These are phyloP conservation scores for Syngnathus acus DNA, from an alignment of 2,797 vertebrate genomes.

Conservation along the genomic window DNA sequence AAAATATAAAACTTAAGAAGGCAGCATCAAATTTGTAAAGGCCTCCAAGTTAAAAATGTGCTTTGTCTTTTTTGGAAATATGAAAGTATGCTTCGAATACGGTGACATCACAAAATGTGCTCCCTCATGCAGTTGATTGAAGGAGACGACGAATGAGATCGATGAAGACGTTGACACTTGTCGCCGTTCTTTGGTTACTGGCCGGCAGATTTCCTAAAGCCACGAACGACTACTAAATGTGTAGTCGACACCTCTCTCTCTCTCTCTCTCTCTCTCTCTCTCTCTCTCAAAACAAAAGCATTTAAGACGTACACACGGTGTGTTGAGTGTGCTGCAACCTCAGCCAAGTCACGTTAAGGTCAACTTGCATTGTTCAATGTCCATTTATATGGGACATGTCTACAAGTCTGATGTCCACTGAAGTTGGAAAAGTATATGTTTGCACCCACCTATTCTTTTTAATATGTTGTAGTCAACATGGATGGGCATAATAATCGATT, in stretches of 20 bases:
- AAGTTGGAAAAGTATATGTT: not conserved
- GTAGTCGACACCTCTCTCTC: not conserved
- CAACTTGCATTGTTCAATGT: not conserved
- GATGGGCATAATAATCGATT: not conserved
- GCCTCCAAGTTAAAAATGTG: conserved; percentile 73
- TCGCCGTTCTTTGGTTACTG: conserved; percentile 43
- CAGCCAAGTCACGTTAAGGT: not conserved
- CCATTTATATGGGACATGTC: not conserved
- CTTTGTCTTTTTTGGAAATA: conserved; percentile 71
- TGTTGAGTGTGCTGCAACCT: not conserved
- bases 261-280: not conserved
- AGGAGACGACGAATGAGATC: conserved; percentile 60
- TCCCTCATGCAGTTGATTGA: conserved; percentile 53
- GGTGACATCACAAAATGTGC: conserved; percentile 71
- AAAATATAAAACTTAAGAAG: conserved; percentile 85
- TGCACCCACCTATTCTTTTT: not conserved
- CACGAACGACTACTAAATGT: not conserved
- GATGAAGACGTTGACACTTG: conserved; percentile 44
- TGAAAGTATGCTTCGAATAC: conserved; percentile 79
- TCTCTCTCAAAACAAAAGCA: not conserved
- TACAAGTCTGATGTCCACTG: not conserved
- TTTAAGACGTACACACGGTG: not conserved
- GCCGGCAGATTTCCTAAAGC: not conserved
- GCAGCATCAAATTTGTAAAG: conserved; percentile 89
- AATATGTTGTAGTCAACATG: not conserved